Evolutionary conservation across 2,888 invertebrate species (phyloP), one percentile per base, ranked within the genome.

Genomic region (Eulithis prunata): DNA sequence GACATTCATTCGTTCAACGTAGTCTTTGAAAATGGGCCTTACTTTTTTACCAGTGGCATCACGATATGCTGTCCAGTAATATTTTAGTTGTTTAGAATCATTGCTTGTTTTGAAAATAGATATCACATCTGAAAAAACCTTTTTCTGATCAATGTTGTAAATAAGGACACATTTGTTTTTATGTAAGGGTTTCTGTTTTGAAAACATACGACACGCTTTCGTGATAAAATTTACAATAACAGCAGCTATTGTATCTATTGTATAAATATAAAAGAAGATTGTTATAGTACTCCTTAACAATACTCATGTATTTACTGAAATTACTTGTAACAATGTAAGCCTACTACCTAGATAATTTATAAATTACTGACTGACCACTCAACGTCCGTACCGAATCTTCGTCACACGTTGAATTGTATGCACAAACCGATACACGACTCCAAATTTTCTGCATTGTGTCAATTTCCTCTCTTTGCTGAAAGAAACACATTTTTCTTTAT

Each of bases 61-160:
- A 70, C 96, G 87, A 93, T 95, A 96, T 0, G 89, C 91, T 75
- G 92, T 93, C 96, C 96, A 96, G 63, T 94, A 94, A 73, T 95
- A 94, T 4, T 89, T 78, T 57, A 96, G 83, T 80, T 95, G 94
- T 61, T 95, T 92, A 69, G 94, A 94, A 77, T 96, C 89, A 56
- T 92, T 90, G 56, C 94, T 94, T 47, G 83, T 86, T 82, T 88
- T 91, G 69, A 93, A 92, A 62, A 86, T 81, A 51, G 83, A 68
- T 75, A 90, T 90, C 0, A 93, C 76, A 75, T 92, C 93, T 93
- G 84, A 66, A 78, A 79, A 56, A 41, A 47, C 53, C 53, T 7
- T 56, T 45, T 7, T 45, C 7, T n/a, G 32, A 5, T 53, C 32
- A 52, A n/a, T 36, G 11, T 52, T 28, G 32, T 5, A 49, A n/a